Base-by-base conservation (phyloP, 1,140 invertebrate species). In the Meloidogyne chitwoodi region DNA sequence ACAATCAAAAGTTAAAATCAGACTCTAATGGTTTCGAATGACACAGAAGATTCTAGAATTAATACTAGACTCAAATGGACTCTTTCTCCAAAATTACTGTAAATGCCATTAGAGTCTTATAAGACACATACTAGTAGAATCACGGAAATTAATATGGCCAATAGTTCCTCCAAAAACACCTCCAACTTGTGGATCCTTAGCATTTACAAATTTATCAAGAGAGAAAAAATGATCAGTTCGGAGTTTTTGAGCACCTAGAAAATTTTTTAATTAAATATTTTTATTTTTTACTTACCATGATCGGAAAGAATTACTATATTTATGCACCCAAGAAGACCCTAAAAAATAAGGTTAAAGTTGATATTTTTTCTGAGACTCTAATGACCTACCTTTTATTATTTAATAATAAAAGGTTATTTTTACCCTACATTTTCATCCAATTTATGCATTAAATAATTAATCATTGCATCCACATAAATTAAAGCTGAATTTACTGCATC, bases 231-330 rank as follows among this genome's bases (percentile, higher is more conserved):
- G 44, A 22, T 78, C 77, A 10, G 34, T 48, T 31, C 77, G 66
- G 10, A 78, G 48, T 62, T 78, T 79, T 79, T 78, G 77, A 26
- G 62, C 69, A 26, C 48, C 19, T 56, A 56, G n/a, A 19, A 56
- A 16, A 56, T 11, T 44, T 27, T 22, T 24, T 24, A 0, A 31
- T 1, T 41, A 48, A 48, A 5, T 48, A 4, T 19, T 19, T 22
- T 22, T 24, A 66, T 26, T 66, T 1, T 19, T 16, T 63, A 22
- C 16, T 68, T 62, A 83, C 84, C 84, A 67, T 87, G 84, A 80
- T 85, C 84, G 26, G 83, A 83, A 6, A 86, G 62, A 64, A 85
- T 75, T n/a, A 85, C 75, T 38, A 85, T 67, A 74, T 85, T 85
- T 26, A 80, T 78, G 67, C 84, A 85, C 10, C 83, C 80, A 19